phyloP scores from a whole-genome alignment of 2,888 invertebrate genomes.

The Orchesellides sinensis region DNA sequence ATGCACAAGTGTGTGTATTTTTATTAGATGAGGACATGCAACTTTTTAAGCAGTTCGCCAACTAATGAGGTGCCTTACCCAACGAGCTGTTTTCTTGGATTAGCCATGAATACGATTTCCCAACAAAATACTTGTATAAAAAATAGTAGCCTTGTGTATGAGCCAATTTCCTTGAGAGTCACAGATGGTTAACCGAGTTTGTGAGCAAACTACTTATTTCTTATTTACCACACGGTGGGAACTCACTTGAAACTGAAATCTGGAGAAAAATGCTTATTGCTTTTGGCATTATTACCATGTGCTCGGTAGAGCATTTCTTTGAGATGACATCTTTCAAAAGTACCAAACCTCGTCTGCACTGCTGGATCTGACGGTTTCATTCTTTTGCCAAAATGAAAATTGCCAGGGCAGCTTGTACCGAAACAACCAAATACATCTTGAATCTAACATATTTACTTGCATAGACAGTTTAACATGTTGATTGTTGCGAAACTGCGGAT shows the following conservation, averaged over 20 bases:
- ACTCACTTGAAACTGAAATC: neutral
- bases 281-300: slow-evolving; percentile 30
- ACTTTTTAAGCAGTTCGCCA: no score
- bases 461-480: no score
- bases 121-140: neutral
- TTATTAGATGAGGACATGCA: no score
- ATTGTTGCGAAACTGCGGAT: no score
- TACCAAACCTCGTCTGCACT: neutral
- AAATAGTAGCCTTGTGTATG: no score
- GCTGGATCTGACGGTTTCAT: neutral
- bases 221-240: neutral
- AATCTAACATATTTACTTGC: no score
- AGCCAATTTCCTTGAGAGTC: slow-evolving; percentile 25
- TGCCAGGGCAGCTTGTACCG: neutral
- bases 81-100: no score
- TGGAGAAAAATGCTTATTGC: slow-evolving; percentile 29
- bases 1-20: no score
- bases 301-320: slow-evolving; percentile 30
- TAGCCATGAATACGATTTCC: neutral
- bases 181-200: slow-evolving; percentile 27
- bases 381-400: neutral
- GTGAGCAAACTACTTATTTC: neutral
- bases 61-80: no score
- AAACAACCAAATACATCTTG: neutral
- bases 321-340: slow-evolving; percentile 19